Evolutionary conservation across 2,113 vertebrate species (phyloP).

Genomic region (Excalfactoria chinensis): DNA sequence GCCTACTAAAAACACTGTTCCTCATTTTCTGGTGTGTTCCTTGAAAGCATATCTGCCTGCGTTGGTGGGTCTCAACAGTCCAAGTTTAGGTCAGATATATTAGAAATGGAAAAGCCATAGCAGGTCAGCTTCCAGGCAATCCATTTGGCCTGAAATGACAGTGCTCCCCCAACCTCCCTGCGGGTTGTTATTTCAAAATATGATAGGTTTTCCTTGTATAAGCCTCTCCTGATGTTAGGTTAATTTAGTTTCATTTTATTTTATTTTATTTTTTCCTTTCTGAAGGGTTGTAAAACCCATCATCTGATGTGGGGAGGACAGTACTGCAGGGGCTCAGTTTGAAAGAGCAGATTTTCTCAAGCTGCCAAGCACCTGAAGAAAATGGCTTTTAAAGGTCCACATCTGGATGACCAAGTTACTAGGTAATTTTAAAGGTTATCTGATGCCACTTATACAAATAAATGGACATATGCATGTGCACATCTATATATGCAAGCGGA

Average conservation of each 20-base stretch:
- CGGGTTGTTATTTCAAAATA: not conserved
- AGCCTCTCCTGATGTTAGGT: constrained; percentile 5
- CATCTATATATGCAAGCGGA: not conserved
- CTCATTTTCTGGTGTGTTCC: constrained; percentile 50
- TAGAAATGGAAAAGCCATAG: constrained; percentile 52
- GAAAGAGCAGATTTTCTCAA: not conserved
- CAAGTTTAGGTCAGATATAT: constrained; percentile 35
- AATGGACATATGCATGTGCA: not conserved
- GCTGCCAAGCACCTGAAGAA: not conserved
- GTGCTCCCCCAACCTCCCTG: constrained; percentile 7
- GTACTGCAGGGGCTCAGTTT: not conserved
- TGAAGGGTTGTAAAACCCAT: not conserved
- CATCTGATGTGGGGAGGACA: not conserved
- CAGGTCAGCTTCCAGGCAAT: constrained; percentile 23
- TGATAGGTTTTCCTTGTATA: constrained; percentile 11
- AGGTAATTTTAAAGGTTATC: not conserved
- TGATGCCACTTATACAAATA: not conserved
- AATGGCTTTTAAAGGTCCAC: not conserved
- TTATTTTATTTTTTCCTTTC: not conserved
- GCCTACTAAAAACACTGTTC: constrained; percentile 27
- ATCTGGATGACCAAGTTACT: accelerated
- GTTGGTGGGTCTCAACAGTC: not conserved
- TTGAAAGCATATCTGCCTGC: constrained; percentile 33
- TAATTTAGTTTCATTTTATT: not conserved
- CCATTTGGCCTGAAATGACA: not conserved